Evolutionary conservation across 2,888 invertebrate species (phyloP).

Genomic region (Nematopogon swammerdamellus): DNA sequence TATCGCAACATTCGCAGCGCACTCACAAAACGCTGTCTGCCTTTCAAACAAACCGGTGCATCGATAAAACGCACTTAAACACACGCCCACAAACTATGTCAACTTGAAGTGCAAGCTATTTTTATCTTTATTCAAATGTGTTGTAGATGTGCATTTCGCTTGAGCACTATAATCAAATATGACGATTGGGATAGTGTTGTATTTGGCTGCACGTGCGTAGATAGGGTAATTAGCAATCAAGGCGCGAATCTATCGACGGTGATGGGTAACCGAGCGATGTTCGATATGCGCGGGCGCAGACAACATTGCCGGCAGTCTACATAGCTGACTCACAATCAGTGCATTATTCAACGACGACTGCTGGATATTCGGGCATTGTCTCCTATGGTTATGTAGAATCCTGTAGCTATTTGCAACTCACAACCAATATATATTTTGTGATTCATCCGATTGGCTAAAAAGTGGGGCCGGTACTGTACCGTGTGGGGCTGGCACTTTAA

Average conservation of each 20-base stretch:
- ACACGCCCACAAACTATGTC: neutral
- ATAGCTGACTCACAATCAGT: too few species aligned
- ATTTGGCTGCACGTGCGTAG: neutral
- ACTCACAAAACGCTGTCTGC: neutral
- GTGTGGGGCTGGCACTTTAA: too few species aligned
- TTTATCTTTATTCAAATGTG: neutral
- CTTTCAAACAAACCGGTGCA: neutral
- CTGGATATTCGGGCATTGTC: too few species aligned
- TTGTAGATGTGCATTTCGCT: neutral
- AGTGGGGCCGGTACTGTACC: too few species aligned
- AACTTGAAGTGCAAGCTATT: neutral
- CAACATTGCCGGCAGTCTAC: neutral
- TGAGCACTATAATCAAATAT: neutral
- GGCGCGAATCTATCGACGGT: neutral
- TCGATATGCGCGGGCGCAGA: neutral
- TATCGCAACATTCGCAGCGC: neutral
- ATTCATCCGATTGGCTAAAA: too few species aligned
- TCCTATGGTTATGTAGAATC: too few species aligned
- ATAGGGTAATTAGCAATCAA: neutral
- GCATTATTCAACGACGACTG: too few species aligned
- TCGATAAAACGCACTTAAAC: neutral
- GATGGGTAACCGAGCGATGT: neutral
- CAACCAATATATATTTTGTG: too few species aligned
- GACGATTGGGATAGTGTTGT: neutral
- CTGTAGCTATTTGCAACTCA: too few species aligned